Conservation (phyloP, 2,113 vertebrate genomes). For the Oreochromis aureus region DNA sequence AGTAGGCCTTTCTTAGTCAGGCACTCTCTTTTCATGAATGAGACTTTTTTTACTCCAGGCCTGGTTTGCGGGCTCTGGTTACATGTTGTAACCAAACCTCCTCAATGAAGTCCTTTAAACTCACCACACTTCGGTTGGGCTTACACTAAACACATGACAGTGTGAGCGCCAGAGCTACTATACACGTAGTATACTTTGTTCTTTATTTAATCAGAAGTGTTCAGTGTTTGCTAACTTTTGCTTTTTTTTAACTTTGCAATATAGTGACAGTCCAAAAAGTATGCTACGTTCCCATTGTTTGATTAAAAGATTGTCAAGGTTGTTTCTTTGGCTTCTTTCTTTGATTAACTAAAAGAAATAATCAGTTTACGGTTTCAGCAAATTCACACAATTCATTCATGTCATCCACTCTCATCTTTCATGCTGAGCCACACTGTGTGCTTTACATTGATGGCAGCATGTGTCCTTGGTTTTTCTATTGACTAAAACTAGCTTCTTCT, state of each 20-base stretch:
- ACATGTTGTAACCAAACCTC: conserved; percentile 42
- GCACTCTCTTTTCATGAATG: conserved; percentile 47
- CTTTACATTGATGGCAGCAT: not conserved
- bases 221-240: not conserved
- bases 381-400: not conserved
- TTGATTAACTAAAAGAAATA: not conserved
- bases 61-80: conserved; percentile 28
- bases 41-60: conserved; percentile 22
- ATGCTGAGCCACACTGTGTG: not conserved
- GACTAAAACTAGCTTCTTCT: not conserved
- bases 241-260: not conserved
- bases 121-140: not conserved
- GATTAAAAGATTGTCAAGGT: not conserved
- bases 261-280: not conserved
- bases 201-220: not conserved
- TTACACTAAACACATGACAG: not conserved
- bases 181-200: not conserved
- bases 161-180: not conserved
- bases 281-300: not conserved
- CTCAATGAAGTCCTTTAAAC: conserved; percentile 38
- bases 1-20: conserved; percentile 14
- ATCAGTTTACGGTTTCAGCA: not conserved
- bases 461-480: not conserved
- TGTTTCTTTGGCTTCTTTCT: not conserved
- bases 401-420: not conserved